Evolutionary conservation across 2,888 invertebrate species (phyloP).

Genomic region (Melangyna quadrimaculata): DNA sequence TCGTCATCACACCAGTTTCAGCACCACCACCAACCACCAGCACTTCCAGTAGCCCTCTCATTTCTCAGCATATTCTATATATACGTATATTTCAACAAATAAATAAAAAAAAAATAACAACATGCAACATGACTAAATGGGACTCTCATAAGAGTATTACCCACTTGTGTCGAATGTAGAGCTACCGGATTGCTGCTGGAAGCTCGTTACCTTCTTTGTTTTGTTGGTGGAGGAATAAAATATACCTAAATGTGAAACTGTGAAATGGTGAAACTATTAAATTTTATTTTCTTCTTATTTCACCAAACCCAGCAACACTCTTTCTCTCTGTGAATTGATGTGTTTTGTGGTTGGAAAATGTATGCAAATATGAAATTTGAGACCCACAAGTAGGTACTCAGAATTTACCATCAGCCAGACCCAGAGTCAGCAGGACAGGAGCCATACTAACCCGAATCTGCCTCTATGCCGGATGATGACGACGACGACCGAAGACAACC

Average conservation of each 20-base stretch:
- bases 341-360: constrained; percentile 25
- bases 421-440: constrained; percentile 15
- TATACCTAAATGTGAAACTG: constrained; percentile 15
- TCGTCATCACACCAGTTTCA: constrained; percentile 44
- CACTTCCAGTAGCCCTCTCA: constrained; percentile 11
- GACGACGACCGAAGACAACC: not conserved
- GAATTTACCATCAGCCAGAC: constrained; percentile 13
- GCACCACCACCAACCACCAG: constrained; percentile 9
- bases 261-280: constrained; percentile 44
- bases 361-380: constrained; percentile 67
- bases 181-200: constrained; percentile 15
- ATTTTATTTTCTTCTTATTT: constrained; percentile 13
- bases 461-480: not conserved
- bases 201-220: constrained; percentile 34
- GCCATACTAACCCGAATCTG: not conserved
- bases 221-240: not conserved
- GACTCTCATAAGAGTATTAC: constrained; percentile 49
- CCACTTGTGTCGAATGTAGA: constrained; percentile 39
- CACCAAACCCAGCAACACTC: not conserved
- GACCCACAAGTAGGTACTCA: constrained; percentile 37
- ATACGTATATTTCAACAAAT: not conserved
- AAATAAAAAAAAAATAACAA: constrained; percentile 24
- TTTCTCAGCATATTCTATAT: constrained; percentile 15
- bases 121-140: constrained; percentile 59
- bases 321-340: not conserved